These are phyloP conservation scores for Magallana nippona DNA, from an alignment of 2,888 invertebrate genomes.

Conservation along the genomic window DNA sequence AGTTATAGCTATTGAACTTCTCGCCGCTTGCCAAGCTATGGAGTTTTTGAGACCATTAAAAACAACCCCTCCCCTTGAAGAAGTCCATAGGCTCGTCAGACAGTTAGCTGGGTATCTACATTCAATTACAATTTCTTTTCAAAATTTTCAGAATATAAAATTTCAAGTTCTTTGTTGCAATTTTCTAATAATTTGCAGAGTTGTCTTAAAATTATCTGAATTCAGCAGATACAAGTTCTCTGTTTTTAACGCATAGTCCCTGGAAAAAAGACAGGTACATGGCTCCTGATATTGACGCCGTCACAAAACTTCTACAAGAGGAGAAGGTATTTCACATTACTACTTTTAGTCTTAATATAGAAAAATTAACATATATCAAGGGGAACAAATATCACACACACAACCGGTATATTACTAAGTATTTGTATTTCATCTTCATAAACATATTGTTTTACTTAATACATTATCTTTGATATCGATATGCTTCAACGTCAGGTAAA, in stretches of 20 bases:
- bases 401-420: too few species aligned
- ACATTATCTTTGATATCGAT: too few species aligned
- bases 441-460: too few species aligned
- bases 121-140: background rate
- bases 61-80: slow-evolving; percentile 85
- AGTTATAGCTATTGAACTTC: slow-evolving; percentile 85
- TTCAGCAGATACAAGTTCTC: too few species aligned
- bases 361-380: too few species aligned
- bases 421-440: too few species aligned
- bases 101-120: slow-evolving; percentile 74
- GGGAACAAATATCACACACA: too few species aligned
- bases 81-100: slow-evolving; percentile 84
- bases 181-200: background rate
- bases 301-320: slow-evolving; percentile 81
- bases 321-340: slow-evolving; percentile 79
- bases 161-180: background rate
- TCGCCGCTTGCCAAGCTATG: slow-evolving; percentile 86
- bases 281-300: slow-evolving; percentile 85
- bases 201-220: background rate
- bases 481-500: too few species aligned
- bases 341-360: background rate
- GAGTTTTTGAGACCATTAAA: slow-evolving; percentile 85
- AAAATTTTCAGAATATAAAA: background rate
- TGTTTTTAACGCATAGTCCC: slow-evolving; percentile 78
- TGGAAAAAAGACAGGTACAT: slow-evolving; percentile 85